Percentiles rank a stretch among this genome's conserved stretches.
Evolutionary conservation across 2,888 invertebrate species (phyloP).

Genomic region (Magallana nippona): DNA sequence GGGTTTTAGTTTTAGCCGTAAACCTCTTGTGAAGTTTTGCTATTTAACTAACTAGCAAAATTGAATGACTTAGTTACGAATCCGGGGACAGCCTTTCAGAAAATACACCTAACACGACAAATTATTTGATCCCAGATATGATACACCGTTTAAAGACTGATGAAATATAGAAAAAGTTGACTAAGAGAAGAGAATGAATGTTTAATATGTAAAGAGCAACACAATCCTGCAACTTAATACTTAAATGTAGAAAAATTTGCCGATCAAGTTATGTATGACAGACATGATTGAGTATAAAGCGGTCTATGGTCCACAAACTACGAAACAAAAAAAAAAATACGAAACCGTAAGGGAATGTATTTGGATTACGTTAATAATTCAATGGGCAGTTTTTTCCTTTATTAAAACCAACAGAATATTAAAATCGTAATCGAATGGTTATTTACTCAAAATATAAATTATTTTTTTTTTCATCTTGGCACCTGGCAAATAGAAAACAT

Average conservation of each 20-base stretch:
- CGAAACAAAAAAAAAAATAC: background rate
- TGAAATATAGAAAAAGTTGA: background rate
- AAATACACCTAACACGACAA: conserved; percentile 41
- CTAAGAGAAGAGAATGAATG: background rate
- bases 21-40: conserved; percentile 22
- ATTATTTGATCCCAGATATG: conserved; percentile 48
- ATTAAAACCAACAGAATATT: background rate
- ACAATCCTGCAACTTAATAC: background rate
- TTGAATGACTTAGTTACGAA: background rate
- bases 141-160: conserved; percentile 46
- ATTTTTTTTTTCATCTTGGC: background rate
- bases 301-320: background rate
- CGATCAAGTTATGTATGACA: conserved; percentile 12
- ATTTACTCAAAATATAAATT: background rate
- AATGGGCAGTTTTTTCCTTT: background rate
- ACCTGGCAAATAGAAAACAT: conserved; percentile 49
- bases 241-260: conserved; percentile 18
- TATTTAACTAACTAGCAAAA: conserved; percentile 25
- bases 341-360: background rate
- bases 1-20: conserved; percentile 5
- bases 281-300: background rate
- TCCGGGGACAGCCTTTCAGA: conserved; percentile 47
- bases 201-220: conserved; percentile 14
- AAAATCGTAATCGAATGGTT: conserved; percentile 6
- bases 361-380: background rate